Percentiles rank a stretch among this genome's conserved stretches.
phyloP scores from a whole-genome alignment of 2,797 vertebrate species.

The Sciurus vulgaris region DNA sequence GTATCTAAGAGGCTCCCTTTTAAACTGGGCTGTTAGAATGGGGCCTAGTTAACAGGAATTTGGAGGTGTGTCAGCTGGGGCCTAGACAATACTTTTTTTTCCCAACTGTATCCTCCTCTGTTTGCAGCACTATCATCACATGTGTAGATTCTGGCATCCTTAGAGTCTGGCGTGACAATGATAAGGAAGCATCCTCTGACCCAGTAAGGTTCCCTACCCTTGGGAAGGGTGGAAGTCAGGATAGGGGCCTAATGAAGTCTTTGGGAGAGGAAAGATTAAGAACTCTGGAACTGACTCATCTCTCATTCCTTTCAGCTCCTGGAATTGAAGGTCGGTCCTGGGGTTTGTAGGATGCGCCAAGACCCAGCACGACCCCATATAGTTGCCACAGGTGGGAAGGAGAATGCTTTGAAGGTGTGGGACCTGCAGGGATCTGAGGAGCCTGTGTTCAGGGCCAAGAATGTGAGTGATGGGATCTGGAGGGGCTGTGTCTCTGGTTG shows the following conservation, averaged over 20 bases:
- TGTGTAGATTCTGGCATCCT: constrained; percentile 91
- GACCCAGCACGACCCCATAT: constrained; percentile 82
- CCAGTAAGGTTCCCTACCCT: constrained; percentile 84
- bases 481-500: background rate
- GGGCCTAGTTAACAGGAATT: background rate
- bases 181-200: constrained; percentile 85
- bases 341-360: constrained; percentile 92
- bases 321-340: constrained; percentile 89
- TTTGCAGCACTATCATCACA: constrained; percentile 88
- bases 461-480: constrained; percentile 86
- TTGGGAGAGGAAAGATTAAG: background rate
- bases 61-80: background rate
- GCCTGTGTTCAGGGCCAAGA: constrained; percentile 92
- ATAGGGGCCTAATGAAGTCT: background rate
- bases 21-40: background rate
- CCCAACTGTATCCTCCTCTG: background rate
- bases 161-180: constrained; percentile 89
- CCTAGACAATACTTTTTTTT: background rate
- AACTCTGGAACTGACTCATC: background rate
- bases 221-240: background rate
- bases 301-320: constrained; percentile 64
- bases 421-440: constrained; percentile 91
- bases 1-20: background rate
- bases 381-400: constrained; percentile 93
- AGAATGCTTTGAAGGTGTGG: constrained; percentile 94